A percentile compares a stretch with the other conserved stretches of the same genome.
Evolutionary conservation across 2,113 vertebrate species (phyloP).

Genomic region (Megaceryle maxima): DNA sequence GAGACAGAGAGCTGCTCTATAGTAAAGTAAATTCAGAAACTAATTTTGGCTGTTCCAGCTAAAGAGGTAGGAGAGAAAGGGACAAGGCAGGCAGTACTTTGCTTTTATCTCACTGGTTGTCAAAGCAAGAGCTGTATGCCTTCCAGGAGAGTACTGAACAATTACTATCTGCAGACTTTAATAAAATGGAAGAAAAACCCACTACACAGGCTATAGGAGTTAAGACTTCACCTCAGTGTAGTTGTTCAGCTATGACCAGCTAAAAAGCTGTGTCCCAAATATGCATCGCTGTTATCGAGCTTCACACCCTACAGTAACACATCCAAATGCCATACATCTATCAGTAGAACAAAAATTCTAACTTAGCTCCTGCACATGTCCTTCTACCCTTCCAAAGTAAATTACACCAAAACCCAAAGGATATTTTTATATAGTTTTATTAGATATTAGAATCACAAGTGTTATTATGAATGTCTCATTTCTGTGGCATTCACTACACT

Average conservation of each 20-base stretch:
- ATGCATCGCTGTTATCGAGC: not conserved
- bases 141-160: not conserved
- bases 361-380: not conserved
- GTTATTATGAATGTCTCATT: not conserved
- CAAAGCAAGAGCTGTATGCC: not conserved
- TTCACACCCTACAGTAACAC: not conserved
- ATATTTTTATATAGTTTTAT: not conserved
- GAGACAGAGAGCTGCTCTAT: not conserved
- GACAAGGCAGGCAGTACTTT: not conserved
- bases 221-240: not conserved
- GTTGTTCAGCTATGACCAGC: not conserved
- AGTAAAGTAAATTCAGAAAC: not conserved
- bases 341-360: not conserved
- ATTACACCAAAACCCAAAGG: not conserved
- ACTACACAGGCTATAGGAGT: not conserved
- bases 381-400: not conserved
- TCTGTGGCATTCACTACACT: not conserved
- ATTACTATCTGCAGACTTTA: not conserved
- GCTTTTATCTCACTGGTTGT: not conserved
- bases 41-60: not conserved
- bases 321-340: not conserved
- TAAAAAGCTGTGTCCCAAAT: not conserved
- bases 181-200: not conserved
- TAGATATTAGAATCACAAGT: not conserved
- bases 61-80: not conserved